Evolutionary conservation across 2,888 invertebrate species (phyloP), one percentile per base, ranked within the genome.

Genomic region (Dysmachus trigonus): DNA sequence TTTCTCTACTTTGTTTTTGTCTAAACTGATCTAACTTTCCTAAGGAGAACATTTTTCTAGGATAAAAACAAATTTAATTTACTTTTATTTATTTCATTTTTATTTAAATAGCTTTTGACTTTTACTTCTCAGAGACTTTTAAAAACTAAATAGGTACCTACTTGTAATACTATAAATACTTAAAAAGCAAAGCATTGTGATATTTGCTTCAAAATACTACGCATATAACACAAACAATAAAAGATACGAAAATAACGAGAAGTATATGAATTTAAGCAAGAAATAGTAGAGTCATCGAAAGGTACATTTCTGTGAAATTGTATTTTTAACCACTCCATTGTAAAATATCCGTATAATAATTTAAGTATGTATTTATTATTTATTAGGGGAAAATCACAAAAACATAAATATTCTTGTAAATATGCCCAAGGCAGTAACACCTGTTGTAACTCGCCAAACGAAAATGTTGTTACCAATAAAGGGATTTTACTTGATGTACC

Each of bases 241-340:
- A 8, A 62, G 18, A 27, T 8, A 62, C n/a, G 6, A 47, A 47
- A 47, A 41, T 41, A 51, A 51, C 8, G 51, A 51, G n/a, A 51
- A 51, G 18, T 18, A 51, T 51, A 51, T 7, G 38, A 41, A 51
- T 51, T 18, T 51, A 18, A 51, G 6, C 18, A 51, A n/a, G 6
- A 51, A 18, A 51, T 18, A 51, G 51, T 51, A 51, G 18, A 51
- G 18, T 51, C 22, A 62, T 22, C 27, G 62, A 62, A 71, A 85
- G 86, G 86, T 87, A 86, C 87, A 87, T 87, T 87, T 87, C 87
- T 87, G 87, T 87, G 87, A 87, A 87, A 87, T 87, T 86, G 87
- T 86, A 87, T 87, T 87, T 86, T 18, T 76, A 22, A 33, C 15
- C 22, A n/a, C 31, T 71, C n/a, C 15, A 82, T 27, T 71, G 33